phyloP scores from a whole-genome alignment of 2,888 invertebrate species.

The Hirtodrosophila confusa region DNA sequence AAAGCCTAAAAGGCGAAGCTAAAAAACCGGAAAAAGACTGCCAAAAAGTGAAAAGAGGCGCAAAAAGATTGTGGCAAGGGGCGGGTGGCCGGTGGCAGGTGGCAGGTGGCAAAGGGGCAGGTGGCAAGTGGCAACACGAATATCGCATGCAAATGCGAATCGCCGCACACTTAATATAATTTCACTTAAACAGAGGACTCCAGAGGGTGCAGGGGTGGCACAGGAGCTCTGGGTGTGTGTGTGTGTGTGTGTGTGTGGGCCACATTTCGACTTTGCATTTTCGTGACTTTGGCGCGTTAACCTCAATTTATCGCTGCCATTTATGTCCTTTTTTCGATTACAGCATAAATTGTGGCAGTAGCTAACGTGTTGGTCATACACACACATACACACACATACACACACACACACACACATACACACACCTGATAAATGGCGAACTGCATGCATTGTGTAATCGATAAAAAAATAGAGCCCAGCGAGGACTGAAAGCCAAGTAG shows the following conservation, averaged over 20 bases:
- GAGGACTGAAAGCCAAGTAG: neutral
- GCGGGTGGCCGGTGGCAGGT: neutral
- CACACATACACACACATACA: constrained; percentile 22
- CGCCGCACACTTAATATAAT: constrained; percentile 79
- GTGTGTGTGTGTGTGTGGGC: constrained; percentile 18
- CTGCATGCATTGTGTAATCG: constrained; percentile 79
- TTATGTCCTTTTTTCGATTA: constrained; percentile 78
- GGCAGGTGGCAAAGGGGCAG: constrained; percentile 16
- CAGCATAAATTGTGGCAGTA: constrained; percentile 75
- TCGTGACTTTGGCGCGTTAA: constrained; percentile 79
- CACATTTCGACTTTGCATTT: constrained; percentile 60
- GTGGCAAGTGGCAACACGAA: constrained; percentile 50
- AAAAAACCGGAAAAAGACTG: constrained; percentile 8
- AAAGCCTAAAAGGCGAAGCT: constrained; percentile 7
- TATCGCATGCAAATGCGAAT: constrained; percentile 73
- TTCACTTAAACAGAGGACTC: constrained; percentile 69
- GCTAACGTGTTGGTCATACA: constrained; percentile 66
- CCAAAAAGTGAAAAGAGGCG: constrained; percentile 12
- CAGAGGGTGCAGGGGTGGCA: neutral
- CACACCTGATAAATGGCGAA: constrained; percentile 71
- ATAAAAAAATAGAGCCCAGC: constrained; percentile 42
- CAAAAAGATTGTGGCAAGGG: constrained; percentile 21
- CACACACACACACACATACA: constrained; percentile 16
- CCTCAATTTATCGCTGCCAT: constrained; percentile 80
- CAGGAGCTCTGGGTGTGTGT: constrained; percentile 6